phyloP scores from a whole-genome alignment of 2,888 invertebrate species.

The Drosophila sordidapex region DNA sequence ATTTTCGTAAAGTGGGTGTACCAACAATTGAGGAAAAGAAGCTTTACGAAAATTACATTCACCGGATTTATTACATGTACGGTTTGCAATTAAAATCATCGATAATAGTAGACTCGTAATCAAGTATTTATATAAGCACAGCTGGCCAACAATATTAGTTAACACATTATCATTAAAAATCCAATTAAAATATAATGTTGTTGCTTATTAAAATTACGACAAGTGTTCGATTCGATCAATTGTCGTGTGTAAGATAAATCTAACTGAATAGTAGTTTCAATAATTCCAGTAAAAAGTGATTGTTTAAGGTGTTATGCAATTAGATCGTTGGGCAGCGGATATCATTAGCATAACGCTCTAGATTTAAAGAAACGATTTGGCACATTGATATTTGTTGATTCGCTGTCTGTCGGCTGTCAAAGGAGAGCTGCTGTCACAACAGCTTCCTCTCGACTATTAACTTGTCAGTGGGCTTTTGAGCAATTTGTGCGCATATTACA shows the following conservation, averaged over 20 bases:
- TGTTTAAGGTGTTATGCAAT: constrained; percentile 18
- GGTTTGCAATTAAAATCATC: not conserved
- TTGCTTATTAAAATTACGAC: not conserved
- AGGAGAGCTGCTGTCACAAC: constrained; percentile 50
- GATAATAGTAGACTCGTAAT: not conserved
- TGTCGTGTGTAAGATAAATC: not conserved
- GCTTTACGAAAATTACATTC: not conserved
- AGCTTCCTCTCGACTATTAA: constrained; percentile 72
- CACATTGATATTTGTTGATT: constrained; percentile 39
- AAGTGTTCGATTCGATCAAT: not conserved
- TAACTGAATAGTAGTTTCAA: not conserved
- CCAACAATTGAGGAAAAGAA: not conserved
- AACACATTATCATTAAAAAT: not conserved
- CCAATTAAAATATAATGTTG: not conserved
- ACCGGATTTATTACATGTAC: not conserved
- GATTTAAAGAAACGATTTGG: constrained; percentile 33
- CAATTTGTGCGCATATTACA: constrained; percentile 57
- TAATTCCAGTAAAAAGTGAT: not conserved
- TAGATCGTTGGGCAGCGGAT: constrained; percentile 44
- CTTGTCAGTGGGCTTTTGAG: constrained; percentile 69
- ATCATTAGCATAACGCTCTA: constrained; percentile 44
- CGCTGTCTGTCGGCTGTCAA: constrained; percentile 28
- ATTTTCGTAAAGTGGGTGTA: constrained; percentile 11
- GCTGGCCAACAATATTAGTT: not conserved
- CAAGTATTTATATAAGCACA: not conserved